These are phyloP conservation scores for Paedocypris micromegethes DNA, from an alignment of 2,797 vertebrate genomes.

Conservation along the genomic window DNA sequence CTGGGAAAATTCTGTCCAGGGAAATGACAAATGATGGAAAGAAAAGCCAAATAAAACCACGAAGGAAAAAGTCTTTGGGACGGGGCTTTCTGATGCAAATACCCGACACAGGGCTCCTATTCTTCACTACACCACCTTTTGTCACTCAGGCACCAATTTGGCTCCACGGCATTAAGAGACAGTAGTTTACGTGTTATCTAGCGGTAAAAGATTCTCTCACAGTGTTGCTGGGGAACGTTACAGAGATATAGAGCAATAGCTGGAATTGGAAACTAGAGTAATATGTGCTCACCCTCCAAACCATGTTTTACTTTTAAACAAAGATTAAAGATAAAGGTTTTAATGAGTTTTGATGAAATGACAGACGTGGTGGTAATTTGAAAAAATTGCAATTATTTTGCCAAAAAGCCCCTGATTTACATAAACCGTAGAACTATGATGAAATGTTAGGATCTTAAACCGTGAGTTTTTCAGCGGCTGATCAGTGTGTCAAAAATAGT, in stretches of 20 bases:
- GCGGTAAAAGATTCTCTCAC: conserved; percentile 22
- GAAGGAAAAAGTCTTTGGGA: conserved; percentile 48
- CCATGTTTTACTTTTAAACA: too few relatives aligned
- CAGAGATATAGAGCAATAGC: not conserved
- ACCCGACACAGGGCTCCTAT: conserved; percentile 47
- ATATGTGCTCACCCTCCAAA: not conserved
- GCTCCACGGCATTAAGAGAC: conserved; percentile 37
- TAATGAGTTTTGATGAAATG: too few relatives aligned
- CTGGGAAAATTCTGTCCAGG: conserved; percentile 13
- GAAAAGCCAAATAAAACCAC: conserved; percentile 36
- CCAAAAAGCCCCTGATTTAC: too few relatives aligned
- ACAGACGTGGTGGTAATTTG: too few relatives aligned
- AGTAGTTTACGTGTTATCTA: conserved; percentile 48
- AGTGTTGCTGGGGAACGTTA: not conserved
- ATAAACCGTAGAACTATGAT: too few relatives aligned
- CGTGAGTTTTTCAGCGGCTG: too few relatives aligned
- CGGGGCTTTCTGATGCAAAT: conserved; percentile 65
- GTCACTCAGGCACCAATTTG: conserved; percentile 47
- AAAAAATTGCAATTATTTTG: too few relatives aligned
- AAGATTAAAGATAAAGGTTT: too few relatives aligned
- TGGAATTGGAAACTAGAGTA: too few relatives aligned
- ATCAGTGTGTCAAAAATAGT: too few relatives aligned
- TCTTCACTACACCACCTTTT: conserved; percentile 47
- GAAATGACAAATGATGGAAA: conserved; percentile 39
- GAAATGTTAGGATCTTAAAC: too few relatives aligned